Base-by-base conservation (phyloP, 2,888 invertebrate species). In the Adineta ricciae region DNA sequence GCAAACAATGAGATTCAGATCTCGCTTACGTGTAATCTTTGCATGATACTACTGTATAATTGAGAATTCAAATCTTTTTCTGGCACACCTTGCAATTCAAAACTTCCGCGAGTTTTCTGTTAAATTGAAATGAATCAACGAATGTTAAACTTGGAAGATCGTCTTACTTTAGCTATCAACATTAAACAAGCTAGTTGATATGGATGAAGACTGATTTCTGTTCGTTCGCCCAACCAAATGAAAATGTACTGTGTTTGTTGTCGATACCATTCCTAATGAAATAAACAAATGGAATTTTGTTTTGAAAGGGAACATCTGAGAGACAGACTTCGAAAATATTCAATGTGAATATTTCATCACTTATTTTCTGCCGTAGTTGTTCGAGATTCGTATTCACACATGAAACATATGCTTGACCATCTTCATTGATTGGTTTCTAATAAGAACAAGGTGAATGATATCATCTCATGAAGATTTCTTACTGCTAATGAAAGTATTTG, bases 101-200 rank as follows among this genome's bases (percentile, higher is more conserved):
- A 99, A 92, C 99, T 98, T 83, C 96, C 95, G 92, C 97, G 97
- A 91, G 97, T 94, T 94, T 99, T 99, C 95, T 98, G 92, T 41
- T 89, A 88, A 84, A 4, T n/a, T 4, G 41, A 52, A 27, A 78
- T 50, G 21, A 50, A 32, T 73, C 36, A 49, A 46, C n/a, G 24
- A 1, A 72, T 46, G 32, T 8, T 38, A 11, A 36, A 49, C 41
- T 72, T 24, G 9, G 2, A 64, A 38, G 46, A 46, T 46, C 21
- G 32, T n/a, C 41, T 88, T 89, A 96, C 96, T 93, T 95, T 96
- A 87, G 96, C 94, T 89, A 98, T 95, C 90, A 96, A 96, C 89
- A 96, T 88, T 41, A 99, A 93, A 91, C 97, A 98, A 88, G 96
- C 96, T 89, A 97, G 96, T 92, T 99, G 99, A 90, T 97, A 97